Conservation (phyloP, 2,888 invertebrate species). For the Nephrotoma flavescens region DNA sequence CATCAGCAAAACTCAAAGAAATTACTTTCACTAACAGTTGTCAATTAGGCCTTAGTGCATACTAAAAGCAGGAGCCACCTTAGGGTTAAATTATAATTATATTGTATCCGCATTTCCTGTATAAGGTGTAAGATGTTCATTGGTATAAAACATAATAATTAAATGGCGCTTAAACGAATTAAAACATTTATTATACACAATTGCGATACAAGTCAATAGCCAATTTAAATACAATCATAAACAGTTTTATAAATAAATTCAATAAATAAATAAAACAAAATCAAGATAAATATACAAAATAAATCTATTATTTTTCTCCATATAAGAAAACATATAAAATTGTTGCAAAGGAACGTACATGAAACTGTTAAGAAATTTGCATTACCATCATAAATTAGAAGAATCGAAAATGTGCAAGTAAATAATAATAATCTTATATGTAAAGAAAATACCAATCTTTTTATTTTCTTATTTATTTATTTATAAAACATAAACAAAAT, state of each 20-base stretch:
- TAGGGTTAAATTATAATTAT: no score
- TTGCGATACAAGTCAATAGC: neutral
- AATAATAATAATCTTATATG: neutral
- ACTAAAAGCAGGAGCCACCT: no score
- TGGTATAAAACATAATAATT: neutral
- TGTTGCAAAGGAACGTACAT: neutral
- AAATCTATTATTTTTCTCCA: neutral
- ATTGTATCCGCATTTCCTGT: no score
- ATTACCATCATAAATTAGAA: neutral
- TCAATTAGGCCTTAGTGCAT: no score
- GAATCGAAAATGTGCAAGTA: neutral
- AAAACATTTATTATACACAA: neutral
- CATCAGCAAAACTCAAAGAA: no score
- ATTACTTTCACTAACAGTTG: no score
- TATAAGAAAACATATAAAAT: neutral
- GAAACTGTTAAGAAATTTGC: neutral
- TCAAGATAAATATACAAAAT: neutral
- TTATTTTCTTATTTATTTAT: neutral
- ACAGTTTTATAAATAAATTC: neutral
- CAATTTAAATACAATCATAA: neutral
- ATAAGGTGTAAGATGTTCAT: no score
- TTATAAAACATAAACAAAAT: neutral
- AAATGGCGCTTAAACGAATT: neutral
- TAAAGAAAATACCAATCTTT: neutral
- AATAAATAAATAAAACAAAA: neutral